These are phyloP conservation scores for Lasioglossum albipes DNA, from an alignment of 1,140 invertebrate genomes.

Conservation along the genomic window DNA sequence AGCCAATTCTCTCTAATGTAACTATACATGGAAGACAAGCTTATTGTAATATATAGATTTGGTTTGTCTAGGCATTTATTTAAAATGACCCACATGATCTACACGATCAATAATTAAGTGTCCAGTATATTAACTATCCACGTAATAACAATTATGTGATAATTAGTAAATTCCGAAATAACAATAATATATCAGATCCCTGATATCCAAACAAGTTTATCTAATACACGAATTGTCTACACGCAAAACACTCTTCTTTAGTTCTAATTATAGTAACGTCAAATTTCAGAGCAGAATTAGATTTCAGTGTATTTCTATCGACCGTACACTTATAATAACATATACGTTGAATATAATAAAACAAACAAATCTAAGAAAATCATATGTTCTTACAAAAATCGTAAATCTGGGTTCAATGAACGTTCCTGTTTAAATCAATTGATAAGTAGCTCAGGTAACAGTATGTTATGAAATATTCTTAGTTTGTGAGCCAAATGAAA, in stretches of 20 bases:
- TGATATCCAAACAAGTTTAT: neutral
- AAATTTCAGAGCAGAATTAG: neutral
- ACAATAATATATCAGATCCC: neutral
- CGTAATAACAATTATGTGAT: neutral
- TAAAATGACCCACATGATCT: no score
- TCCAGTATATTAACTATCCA: neutral
- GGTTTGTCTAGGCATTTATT: no score
- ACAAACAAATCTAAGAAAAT: neutral
- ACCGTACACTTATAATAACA: neutral
- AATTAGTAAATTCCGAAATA: neutral
- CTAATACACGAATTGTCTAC: neutral
- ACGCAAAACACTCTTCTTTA: neutral
- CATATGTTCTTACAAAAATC: neutral
- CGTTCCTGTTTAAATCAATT: neutral
- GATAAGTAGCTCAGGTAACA: neutral
- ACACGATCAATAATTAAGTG: neutral
- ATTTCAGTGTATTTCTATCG: neutral
- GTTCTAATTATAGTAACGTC: neutral
- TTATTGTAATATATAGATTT: no score
- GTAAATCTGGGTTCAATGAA: neutral
- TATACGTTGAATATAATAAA: neutral
- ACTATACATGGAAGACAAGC: neutral
- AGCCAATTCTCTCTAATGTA: no score
- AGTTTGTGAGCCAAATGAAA: conserved; percentile 37
- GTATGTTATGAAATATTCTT: neutral